phyloP scores from a whole-genome alignment of 2,113 vertebrate species.

The Colaptes auratus region DNA sequence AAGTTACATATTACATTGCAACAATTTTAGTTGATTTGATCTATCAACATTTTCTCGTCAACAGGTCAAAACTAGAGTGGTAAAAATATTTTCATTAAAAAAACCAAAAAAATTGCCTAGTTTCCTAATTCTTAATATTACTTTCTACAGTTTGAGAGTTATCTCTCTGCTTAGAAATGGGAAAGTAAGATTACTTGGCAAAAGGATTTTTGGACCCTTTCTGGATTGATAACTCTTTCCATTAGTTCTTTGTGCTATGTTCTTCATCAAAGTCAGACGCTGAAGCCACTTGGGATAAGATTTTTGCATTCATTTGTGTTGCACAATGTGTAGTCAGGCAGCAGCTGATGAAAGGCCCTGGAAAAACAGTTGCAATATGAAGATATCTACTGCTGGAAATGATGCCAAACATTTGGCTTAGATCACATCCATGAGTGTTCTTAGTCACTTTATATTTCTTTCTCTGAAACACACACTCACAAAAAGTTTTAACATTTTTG shows the following conservation, averaged over 20 bases:
- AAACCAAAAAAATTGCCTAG: rapidly evolving
- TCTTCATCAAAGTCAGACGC: not conserved
- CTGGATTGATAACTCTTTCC: not conserved
- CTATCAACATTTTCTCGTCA: not conserved
- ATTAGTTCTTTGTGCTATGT: not conserved
- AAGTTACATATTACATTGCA: not conserved
- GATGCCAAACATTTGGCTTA: not conserved
- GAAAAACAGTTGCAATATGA: not conserved
- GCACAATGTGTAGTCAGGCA: not conserved
- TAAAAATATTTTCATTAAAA: not conserved
- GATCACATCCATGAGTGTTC: not conserved
- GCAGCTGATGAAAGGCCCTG: not conserved
- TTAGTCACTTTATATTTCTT: not conserved
- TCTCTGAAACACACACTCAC: not conserved
- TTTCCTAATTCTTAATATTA: not conserved
- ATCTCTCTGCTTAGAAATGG: not conserved
- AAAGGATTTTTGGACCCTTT: not conserved
- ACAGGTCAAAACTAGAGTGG: not conserved
- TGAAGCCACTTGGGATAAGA: not conserved
- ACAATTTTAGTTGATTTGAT: not conserved
- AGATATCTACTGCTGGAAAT: not conserved
- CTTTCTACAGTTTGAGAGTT: not conserved
- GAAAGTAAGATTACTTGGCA: not conserved
- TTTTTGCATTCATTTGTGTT: not conserved
- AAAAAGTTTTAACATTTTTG: not conserved